Base-by-base conservation (phyloP, 2,113 vertebrate genomes). In the Nanger granti region DNA sequence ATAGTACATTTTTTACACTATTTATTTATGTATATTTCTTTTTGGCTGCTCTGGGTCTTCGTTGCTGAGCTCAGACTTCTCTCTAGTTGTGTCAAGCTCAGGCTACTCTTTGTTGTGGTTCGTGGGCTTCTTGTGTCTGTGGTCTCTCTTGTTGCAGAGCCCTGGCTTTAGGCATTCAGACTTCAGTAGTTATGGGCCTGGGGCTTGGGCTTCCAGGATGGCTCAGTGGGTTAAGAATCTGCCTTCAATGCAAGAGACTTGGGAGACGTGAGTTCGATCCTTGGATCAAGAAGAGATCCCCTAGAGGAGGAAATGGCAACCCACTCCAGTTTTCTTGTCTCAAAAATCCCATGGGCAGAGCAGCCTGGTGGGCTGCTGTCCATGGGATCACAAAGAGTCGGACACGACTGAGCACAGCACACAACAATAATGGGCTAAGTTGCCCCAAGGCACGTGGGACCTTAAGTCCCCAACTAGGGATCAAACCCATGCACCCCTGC, bases 51-150 rank as follows among this genome's bases (percentile, higher is more conserved):
- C 37, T 79, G 41, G 37, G 37, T 13, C 37, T 44, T 7, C 0
- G 6, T 44, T 28, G 37, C 22, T 44, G 37, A 9, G 24, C 37
- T 41, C 0, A 2, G 73, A 14, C n/a, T 26, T 73, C 4, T 79
- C 73, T 79, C 73, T 79, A 44, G 24, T 37, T 73, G n/a, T 79
- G 73, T 13, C 37, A 44, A 7, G 73, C 12, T 13, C 37, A 44
- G 73, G 12, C 73, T 44, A 7, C 6, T 14, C 37, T 44, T 79
- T 28, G 37, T 44, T 41, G 22, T 37, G n/a, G 9, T 41, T 3
- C 0, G 0, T 24, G 69, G n/a, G n/a, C 20, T 37, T 41, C 69
- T 41, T 24, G 10, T 0, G 0, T 41, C 69, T 73, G 69, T 73
- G 73, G 73, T 37, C 12, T 44, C 37, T 76, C 24, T 44, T 28